A percentile compares a stretch with the other conserved stretches of the same genome.
Evolutionary conservation across 2,113 vertebrate genomes (phyloP).

Genomic region (Phalacrocorax brasilianus): DNA sequence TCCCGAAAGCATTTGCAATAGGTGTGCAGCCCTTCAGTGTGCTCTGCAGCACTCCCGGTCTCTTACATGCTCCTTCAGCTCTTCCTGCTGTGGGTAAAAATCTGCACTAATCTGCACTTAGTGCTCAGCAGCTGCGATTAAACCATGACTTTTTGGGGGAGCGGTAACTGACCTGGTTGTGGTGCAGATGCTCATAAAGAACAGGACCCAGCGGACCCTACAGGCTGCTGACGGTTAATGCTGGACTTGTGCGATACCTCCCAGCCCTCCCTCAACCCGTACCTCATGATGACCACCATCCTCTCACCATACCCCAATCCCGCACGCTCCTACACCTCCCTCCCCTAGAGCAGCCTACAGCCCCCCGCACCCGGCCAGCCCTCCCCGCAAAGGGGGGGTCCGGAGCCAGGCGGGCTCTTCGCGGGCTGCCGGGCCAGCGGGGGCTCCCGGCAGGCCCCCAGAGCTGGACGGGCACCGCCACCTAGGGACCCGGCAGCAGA

Average conservation of each 20-base stretch:
- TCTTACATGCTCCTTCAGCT: not conserved
- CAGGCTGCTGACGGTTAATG: accelerated
- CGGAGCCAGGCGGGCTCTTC: not conserved
- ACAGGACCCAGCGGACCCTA: not conserved
- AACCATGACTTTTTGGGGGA: accelerated
- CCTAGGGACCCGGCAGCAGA: not conserved
- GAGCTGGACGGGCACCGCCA: not conserved
- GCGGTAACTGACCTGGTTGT: not conserved
- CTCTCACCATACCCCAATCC: not conserved
- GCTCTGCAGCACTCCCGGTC: not conserved
- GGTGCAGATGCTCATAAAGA: not conserved
- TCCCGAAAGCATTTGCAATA: not conserved
- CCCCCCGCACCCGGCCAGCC: not conserved
- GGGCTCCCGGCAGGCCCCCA: too few species aligned
- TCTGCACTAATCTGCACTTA: not conserved
- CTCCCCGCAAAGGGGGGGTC: too few species aligned
- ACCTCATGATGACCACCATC: not conserved
- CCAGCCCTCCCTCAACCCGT: not conserved
- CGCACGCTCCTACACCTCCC: not conserved
- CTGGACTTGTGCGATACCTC: accelerated
- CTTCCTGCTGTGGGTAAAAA: not conserved
- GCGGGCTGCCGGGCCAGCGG: not conserved
- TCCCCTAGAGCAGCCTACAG: not conserved
- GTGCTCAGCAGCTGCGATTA: not conserved
- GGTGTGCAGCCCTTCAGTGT: not conserved